phyloP scores from a whole-genome alignment of 2,888 invertebrate species.

The Nemoura dubitans region DNA sequence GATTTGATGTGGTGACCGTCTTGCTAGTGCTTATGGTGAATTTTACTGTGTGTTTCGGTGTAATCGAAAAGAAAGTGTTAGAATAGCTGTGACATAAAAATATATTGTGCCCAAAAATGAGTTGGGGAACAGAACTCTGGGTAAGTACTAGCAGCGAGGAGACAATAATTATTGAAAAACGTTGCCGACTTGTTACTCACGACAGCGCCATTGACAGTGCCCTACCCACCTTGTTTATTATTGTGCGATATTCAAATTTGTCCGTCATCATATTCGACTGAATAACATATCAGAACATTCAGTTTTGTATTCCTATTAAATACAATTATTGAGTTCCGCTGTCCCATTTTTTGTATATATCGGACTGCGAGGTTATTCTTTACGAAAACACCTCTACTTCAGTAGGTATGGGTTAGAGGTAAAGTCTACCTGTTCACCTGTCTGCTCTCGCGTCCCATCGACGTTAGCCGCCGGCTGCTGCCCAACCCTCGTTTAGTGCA shows the following conservation, averaged over 20 bases:
- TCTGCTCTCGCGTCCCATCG: not conserved
- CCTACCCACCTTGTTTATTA: constrained; percentile 21
- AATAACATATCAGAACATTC: no score
- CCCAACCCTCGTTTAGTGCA: not conserved
- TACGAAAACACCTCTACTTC: not conserved
- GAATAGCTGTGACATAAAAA: constrained; percentile 37
- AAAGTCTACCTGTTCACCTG: not conserved
- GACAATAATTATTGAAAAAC: not conserved
- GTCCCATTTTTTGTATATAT: no score
- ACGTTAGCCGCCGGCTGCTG: not conserved
- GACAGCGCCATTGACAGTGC: not conserved
- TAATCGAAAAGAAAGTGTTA: constrained; percentile 43
- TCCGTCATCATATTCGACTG: not conserved
- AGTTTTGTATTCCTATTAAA: no score
- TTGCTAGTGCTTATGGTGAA: constrained; percentile 44
- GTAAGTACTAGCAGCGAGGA: constrained; percentile 61
- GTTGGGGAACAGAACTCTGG: constrained; percentile 76
- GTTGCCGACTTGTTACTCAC: not conserved
- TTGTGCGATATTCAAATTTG: not conserved
- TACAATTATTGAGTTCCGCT: no score
- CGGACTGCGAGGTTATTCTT: not conserved
- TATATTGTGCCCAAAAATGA: constrained; percentile 61
- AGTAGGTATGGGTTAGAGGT: no score
- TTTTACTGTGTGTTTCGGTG: constrained; percentile 41
- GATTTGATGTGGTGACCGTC: constrained; percentile 37